Base-by-base conservation (phyloP, 2,113 vertebrate species). In the Probosciger aterrimus region DNA sequence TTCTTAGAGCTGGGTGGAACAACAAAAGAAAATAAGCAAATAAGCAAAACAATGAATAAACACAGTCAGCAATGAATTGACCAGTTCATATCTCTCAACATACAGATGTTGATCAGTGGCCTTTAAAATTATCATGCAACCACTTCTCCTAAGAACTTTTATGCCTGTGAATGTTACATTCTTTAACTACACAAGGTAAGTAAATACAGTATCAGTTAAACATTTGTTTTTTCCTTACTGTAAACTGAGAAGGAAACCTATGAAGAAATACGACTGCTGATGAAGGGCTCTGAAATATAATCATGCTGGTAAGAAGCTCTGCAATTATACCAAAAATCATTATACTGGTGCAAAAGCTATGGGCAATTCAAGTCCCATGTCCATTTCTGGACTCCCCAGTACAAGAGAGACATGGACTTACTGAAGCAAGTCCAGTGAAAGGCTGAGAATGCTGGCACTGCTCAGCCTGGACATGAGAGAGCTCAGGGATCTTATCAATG, bases 1-100 rank as follows among this genome's bases (percentile, higher is more conserved):
- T 97, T 98, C 98, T 99, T 97, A 99, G 98, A 95, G 98, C 99
- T 99, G 98, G 96, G 97, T 95, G 96, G 95, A 92, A 98, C 91
- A 95, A 98, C 97, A 98, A 97, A 95, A 97, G 93, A 98, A 95
- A 96, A 96, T 3, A 95, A 93, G 94, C 97, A 88, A 94, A 94
- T 93, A 74, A 96, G 89, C 97, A 98, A 96, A 95, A 97, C 94
- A 95, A 63, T 95, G 96, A 91, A 95, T 94, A 64, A 88, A 94
- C 87, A 93, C 79, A 85, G 90, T 27, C 94, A 62, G 90, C 30
- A 76, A 10, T 67, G 92, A 82, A 71, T 6, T 12, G 6, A 39
- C 95, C 96, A 94, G 86, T 94, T 90, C 94, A 82, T 94, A 95
- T 97, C 97, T 98, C 98, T 98, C 98, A 97, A 91, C 82, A 41